Conservation (phyloP, 2,113 vertebrate genomes). For the Axis porcinus region DNA sequence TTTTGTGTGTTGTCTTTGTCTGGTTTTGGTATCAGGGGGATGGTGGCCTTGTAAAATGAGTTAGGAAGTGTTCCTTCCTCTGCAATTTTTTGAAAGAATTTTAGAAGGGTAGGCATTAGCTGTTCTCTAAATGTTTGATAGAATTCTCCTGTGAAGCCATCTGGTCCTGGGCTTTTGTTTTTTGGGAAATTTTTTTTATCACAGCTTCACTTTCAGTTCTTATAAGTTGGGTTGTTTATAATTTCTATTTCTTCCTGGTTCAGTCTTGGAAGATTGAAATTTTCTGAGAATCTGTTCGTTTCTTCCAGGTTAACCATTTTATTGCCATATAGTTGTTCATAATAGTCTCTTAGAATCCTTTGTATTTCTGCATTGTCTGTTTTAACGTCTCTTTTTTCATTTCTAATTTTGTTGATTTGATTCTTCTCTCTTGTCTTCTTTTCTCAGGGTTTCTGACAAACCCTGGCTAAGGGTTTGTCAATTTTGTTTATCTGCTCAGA, state of each 20-base stretch:
- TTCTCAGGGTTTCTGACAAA: no score
- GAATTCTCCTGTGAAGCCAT: no score
- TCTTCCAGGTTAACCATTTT: not conserved
- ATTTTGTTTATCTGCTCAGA: not conserved
- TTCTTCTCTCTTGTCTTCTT: not conserved
- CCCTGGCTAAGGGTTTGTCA: not conserved
- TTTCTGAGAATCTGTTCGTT: not conserved
- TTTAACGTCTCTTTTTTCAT: not conserved
- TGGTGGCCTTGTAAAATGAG: no score
- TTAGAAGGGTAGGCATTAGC: no score
- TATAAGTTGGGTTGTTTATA: not conserved
- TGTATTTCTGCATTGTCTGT: not conserved
- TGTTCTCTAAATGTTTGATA: no score
- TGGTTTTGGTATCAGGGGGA: no score
- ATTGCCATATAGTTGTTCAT: not conserved
- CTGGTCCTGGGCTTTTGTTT: not conserved
- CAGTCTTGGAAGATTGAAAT: not conserved
- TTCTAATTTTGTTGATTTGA: not conserved
- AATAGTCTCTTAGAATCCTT: not conserved
- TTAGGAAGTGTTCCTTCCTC: no score
- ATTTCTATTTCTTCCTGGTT: not conserved
- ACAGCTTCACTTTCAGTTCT: not conserved
- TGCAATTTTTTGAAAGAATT: no score
- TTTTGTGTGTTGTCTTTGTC: no score
- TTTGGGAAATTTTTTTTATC: not conserved